Conservation (phyloP, 2,113 vertebrate genomes). For the Myiozetetes cayanensis region DNA sequence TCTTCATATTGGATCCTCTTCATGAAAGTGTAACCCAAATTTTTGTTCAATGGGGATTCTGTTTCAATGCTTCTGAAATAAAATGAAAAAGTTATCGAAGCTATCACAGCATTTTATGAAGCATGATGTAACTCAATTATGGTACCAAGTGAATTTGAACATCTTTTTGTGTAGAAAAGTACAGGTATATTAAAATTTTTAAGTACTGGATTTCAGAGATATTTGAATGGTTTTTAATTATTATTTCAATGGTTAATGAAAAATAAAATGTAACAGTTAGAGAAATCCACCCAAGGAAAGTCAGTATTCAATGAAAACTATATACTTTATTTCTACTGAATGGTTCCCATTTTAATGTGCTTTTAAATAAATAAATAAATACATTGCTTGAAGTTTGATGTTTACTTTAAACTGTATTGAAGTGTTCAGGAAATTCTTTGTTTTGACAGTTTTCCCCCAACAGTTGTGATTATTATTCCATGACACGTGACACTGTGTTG, state of each 20-base stretch:
- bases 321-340: neutral
- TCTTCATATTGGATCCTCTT: neutral
- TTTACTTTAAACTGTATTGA: neutral
- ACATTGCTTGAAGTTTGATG: neutral
- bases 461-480: neutral
- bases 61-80: neutral
- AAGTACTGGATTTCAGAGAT: neutral
- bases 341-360: neutral
- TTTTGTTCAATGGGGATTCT: neutral
- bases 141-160: neutral
- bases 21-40: neutral
- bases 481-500: neutral
- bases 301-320: neutral
- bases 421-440: neutral
- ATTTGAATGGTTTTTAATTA: fast-evolving
- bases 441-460: constrained; percentile 16
- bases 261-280: neutral
- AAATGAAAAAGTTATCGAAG: neutral
- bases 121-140: neutral
- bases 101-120: neutral
- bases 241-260: neutral
- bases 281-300: neutral
- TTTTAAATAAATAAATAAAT: neutral
- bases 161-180: neutral
- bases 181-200: neutral